These are phyloP conservation scores for Heterochromis multidens DNA, from an alignment of 2,113 vertebrate species.

Conservation along the genomic window DNA sequence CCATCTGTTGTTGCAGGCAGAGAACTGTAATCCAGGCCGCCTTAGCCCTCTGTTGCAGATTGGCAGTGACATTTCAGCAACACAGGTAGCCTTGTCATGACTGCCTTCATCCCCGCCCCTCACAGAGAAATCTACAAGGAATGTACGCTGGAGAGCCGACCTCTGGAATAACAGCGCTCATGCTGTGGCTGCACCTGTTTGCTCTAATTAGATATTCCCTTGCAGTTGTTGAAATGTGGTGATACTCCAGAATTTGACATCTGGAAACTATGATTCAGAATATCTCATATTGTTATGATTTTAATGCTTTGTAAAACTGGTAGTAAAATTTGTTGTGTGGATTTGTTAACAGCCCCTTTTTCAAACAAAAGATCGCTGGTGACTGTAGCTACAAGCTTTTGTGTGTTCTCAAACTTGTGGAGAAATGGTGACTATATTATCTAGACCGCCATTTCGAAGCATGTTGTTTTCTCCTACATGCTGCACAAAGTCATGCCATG, in stretches of 20 bases:
- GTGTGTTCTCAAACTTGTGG: background rate
- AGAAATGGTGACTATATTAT: too few species aligned
- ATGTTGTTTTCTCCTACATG: background rate
- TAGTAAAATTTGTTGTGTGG: background rate
- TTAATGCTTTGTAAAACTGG: background rate
- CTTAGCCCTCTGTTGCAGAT: conserved; percentile 21
- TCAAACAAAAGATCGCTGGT: too few species aligned
- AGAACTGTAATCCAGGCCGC: conserved; percentile 44
- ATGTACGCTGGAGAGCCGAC: background rate
- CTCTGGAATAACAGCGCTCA: background rate
- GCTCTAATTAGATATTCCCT: background rate
- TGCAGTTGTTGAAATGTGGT: background rate
- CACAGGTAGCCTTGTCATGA: conserved; percentile 36
- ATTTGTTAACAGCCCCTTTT: too few species aligned
- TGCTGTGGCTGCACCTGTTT: background rate
- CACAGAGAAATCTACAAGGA: background rate
- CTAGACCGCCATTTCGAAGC: background rate
- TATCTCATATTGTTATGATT: background rate
- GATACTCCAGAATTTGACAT: background rate
- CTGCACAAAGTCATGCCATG: background rate
- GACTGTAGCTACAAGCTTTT: background rate
- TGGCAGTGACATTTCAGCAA: conserved; percentile 22
- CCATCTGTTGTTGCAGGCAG: conserved; percentile 61
- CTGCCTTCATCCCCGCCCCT: background rate
- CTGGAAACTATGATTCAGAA: background rate